phyloP scores from a whole-genome alignment of 2,888 invertebrate species.

The Stomorhina lunata region DNA sequence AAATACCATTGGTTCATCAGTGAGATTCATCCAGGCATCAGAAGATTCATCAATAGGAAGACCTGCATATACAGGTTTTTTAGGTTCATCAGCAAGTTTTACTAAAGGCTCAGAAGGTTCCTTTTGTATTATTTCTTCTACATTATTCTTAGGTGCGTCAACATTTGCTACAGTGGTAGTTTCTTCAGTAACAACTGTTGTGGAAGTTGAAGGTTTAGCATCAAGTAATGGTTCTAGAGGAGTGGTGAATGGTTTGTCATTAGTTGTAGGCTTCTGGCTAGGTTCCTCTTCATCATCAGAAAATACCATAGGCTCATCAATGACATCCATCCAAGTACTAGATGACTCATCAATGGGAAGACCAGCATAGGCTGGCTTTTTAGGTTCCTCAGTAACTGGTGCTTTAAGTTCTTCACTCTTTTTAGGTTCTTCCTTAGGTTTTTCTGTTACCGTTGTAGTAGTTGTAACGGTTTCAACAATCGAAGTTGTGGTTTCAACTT shows the following conservation, averaged over 20 bases:
- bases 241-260: slow-evolving; percentile 8
- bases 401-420: background rate
- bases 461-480: too few species aligned
- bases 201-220: background rate
- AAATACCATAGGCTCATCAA: slow-evolving; percentile 77
- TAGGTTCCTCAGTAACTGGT: slow-evolving; percentile 19
- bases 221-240: background rate
- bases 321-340: slow-evolving; percentile 73
- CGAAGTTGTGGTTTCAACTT: too few species aligned
- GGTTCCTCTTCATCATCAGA: slow-evolving; percentile 76
- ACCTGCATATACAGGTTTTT: slow-evolving; percentile 68
- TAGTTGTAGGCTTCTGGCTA: too few species aligned
- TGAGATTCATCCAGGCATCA: slow-evolving; percentile 74
- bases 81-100: background rate
- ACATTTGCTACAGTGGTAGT: background rate
- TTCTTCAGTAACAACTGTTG: background rate
- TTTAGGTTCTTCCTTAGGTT: slow-evolving; percentile 58
- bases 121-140: background rate
- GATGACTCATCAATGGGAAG: slow-evolving; percentile 68
- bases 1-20: slow-evolving; percentile 77
- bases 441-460: background rate
- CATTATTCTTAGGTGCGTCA: background rate
- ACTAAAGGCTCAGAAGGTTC: background rate
- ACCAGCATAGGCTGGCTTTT: slow-evolving; percentile 71
- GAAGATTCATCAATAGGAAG: slow-evolving; percentile 75